phyloP scores from a whole-genome alignment of 2,888 invertebrate species.

The Brassicogethes aeneus region DNA sequence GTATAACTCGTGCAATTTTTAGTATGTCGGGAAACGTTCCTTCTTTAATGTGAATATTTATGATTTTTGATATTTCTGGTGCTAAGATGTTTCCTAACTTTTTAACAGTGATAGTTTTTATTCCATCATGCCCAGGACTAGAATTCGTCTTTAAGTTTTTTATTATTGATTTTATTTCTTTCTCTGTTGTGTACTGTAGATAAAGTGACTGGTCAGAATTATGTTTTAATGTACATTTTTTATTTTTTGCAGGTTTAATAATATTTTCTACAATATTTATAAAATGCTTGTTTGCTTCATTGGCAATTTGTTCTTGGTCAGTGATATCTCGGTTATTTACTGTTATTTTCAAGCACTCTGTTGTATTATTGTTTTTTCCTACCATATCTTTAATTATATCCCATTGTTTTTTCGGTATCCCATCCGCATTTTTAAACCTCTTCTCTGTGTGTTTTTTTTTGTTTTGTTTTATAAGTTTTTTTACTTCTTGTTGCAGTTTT shows the following conservation, averaged over 20 bases:
- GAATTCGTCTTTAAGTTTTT: constrained; percentile 5
- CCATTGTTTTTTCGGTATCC: constrained; percentile 5
- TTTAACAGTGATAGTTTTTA: constrained; percentile 5
- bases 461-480: constrained; percentile 7
- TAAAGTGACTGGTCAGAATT: constrained; percentile 4
- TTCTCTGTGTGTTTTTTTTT: constrained; percentile 6
- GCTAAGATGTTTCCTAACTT: constrained; percentile 4
- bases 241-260: constrained; percentile 1
- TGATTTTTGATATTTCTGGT: constrained; percentile 4
- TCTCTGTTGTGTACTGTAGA: background rate
- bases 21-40: constrained; percentile 4
- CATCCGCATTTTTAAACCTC: constrained; percentile 1
- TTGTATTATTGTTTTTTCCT: background rate
- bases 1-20: constrained; percentile 2
- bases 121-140: constrained; percentile 6
- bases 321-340: background rate
- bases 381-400: too few relatives aligned
- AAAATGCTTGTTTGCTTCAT: constrained; percentile 3
- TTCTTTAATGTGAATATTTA: constrained; percentile 6
- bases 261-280: background rate
- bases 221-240: constrained; percentile 6
- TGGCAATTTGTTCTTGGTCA: too few relatives aligned
- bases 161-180: constrained; percentile 7
- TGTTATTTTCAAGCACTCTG: background rate
- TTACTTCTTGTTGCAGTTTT: constrained; percentile 4